Evolutionary conservation across 2,888 invertebrate genomes (phyloP).

Genomic region (Cephus spinipes): DNA sequence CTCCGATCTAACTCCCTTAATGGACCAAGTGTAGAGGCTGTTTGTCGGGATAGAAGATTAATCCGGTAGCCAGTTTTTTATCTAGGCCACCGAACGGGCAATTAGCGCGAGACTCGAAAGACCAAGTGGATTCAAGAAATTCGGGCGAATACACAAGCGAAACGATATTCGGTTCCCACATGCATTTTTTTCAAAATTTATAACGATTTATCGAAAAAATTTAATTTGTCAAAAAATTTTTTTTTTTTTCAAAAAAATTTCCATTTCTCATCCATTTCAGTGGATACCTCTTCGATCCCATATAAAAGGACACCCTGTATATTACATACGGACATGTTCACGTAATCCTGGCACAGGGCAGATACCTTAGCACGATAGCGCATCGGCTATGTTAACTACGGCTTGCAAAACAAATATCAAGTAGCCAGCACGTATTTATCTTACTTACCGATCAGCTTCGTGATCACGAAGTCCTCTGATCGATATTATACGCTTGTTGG

Average conservation of each 20-base stretch:
- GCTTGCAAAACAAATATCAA: constrained; percentile 5
- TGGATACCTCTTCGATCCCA: not conserved
- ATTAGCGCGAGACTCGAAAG: not conserved
- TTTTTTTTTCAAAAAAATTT: not conserved
- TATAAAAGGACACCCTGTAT: not conserved
- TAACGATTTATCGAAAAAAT: too few relatives aligned
- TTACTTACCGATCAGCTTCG: not conserved
- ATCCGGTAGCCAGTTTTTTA: not conserved
- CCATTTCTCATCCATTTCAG: not conserved
- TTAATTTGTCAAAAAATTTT: too few relatives aligned
- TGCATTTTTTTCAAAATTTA: too few relatives aligned
- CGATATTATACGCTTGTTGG: constrained; percentile 5
- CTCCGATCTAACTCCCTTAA: not conserved
- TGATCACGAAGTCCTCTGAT: constrained; percentile 1
- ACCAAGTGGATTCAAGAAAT: not conserved
- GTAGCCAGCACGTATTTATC: constrained; percentile 3
- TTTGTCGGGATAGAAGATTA: not conserved
- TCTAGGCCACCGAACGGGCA: not conserved
- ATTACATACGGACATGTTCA: not conserved
- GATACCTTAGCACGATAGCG: constrained; percentile 1
- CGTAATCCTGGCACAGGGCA: not conserved
- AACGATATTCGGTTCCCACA: too few relatives aligned
- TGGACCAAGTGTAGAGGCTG: not conserved
- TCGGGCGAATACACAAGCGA: too few relatives aligned
- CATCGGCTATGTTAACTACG: constrained; percentile 4